Evolutionary conservation across 2,113 vertebrate species (phyloP), one percentile per base, ranked within the genome.

Genomic region (Capreolus pygargus): DNA sequence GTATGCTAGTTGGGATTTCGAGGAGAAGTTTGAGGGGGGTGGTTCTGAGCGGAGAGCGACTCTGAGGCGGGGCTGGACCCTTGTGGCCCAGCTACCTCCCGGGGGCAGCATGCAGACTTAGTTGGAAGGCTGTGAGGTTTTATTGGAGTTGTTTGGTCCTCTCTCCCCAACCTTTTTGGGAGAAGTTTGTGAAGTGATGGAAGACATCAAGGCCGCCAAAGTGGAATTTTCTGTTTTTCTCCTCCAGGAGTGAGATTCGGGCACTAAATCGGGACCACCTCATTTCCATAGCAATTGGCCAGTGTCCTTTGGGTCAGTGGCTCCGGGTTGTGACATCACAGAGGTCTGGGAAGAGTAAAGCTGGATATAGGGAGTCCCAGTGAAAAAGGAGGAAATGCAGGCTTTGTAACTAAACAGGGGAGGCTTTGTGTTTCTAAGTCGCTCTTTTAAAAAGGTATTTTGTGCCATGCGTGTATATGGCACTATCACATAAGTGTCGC

Each of bases 321-420:
- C 86, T 93, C 96, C 92, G 52, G 88, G 74, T 95, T 97, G 78
- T 98, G 98, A 98, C 96, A 74, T 98, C 98, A 98, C 91, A 97
- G 91, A 81, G 86, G 79, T 55, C 50, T 25, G n/a, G 55, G 85
- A 33, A 64, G 60, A 84, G 67, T 23, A 89, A 70, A 89, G 36
- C 55, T 50, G 33, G 30, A 23, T 21, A 1, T 47, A 45, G 88
- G 60, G 58, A 43, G 61, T 64, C 50, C 94, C 79, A 76, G 27
- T 25, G 13, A 84, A 64, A 79, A 54, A 52, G 67, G 57, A n/a
- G 47, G n/a, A 39, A 21, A 9, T 7, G 4, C 6, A 27, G 78
- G 50, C 36, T 89, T 90, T 33, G 19, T 17, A 78, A 60, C 50
- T 93, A 82, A 52, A 16, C 58, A 43, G 3, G 33, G 25, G 27